phyloP scores from a whole-genome alignment of 2,888 invertebrate genomes.

The Steromphala cineraria region DNA sequence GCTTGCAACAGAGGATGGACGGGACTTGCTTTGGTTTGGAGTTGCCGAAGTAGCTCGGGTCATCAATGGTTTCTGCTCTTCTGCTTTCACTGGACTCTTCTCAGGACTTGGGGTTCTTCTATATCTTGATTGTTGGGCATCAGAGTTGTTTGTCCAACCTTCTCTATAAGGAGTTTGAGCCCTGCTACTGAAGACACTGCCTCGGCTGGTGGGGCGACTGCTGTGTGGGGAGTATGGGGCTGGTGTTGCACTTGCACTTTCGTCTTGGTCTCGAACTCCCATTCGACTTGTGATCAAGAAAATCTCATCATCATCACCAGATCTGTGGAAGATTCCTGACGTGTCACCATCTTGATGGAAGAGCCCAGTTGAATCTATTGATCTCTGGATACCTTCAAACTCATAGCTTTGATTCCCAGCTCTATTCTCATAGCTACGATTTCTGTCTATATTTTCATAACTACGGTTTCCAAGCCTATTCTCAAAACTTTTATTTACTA shows the following conservation, averaged over 20 bases:
- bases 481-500: too few relatives aligned
- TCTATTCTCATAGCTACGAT: not conserved
- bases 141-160: not conserved
- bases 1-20: constrained; percentile 36
- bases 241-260: not conserved
- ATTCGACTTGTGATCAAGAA: constrained; percentile 52
- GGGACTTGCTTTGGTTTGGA: constrained; percentile 5
- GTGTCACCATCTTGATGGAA: constrained; percentile 14
- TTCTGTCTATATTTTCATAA: not conserved
- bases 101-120: not conserved
- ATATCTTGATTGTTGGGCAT: not conserved
- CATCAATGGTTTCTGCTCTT: not conserved
- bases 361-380: not conserved
- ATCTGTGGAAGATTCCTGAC: not conserved
- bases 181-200: constrained; percentile 26
- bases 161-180: constrained; percentile 2
- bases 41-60: not conserved
- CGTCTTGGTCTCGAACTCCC: not conserved
- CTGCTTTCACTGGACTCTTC: not conserved
- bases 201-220: constrained; percentile 33
- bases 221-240: constrained; percentile 32
- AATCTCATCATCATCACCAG: constrained; percentile 58
- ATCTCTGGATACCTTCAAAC: not conserved
- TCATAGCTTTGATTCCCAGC: not conserved
- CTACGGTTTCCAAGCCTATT: too few relatives aligned